phyloP scores from a whole-genome alignment of 2,888 invertebrate species.

The Tanytarsus gracilentus region DNA sequence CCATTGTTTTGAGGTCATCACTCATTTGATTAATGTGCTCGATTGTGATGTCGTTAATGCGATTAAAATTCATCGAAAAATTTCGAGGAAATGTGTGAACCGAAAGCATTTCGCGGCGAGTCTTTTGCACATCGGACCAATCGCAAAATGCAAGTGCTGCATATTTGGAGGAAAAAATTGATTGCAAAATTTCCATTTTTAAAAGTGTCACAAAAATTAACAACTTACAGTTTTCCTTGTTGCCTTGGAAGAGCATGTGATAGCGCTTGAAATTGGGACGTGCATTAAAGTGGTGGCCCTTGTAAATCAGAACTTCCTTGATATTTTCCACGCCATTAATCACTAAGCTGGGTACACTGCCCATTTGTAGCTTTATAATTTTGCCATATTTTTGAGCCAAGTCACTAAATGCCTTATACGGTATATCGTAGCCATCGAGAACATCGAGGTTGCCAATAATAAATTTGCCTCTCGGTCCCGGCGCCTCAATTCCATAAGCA shows the following conservation, averaged over 20 bases:
- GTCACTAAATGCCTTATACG: constrained; percentile 50
- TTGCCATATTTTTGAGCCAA: constrained; percentile 48
- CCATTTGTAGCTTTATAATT: constrained; percentile 48
- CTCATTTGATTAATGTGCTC: constrained; percentile 41
- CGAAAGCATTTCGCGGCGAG: constrained; percentile 50
- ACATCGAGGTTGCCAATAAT: constrained; percentile 50
- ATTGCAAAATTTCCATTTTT: neutral
- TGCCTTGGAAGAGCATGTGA: constrained; percentile 53
- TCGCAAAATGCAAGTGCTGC: constrained; percentile 60
- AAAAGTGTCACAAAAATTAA: neutral
- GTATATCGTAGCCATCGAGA: constrained; percentile 49
- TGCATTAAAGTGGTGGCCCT: constrained; percentile 54
- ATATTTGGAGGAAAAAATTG: neutral
- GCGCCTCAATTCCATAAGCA: constrained; percentile 39
- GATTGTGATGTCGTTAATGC: constrained; percentile 46
- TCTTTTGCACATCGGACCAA: constrained; percentile 56
- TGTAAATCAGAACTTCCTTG: constrained; percentile 48
- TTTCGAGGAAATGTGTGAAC: constrained; percentile 51
- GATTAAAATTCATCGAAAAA: constrained; percentile 47
- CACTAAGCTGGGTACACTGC: constrained; percentile 48
- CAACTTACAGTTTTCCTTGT: constrained; percentile 59
- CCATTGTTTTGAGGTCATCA: constrained; percentile 31
- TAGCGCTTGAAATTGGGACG: constrained; percentile 56
- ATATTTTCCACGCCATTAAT: constrained; percentile 52
- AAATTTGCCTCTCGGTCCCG: constrained; percentile 48